Evolutionary conservation across 2,888 invertebrate genomes (phyloP), one percentile per base, ranked within the genome.

Genomic region (Aphelenchoides bicaudatus): DNA sequence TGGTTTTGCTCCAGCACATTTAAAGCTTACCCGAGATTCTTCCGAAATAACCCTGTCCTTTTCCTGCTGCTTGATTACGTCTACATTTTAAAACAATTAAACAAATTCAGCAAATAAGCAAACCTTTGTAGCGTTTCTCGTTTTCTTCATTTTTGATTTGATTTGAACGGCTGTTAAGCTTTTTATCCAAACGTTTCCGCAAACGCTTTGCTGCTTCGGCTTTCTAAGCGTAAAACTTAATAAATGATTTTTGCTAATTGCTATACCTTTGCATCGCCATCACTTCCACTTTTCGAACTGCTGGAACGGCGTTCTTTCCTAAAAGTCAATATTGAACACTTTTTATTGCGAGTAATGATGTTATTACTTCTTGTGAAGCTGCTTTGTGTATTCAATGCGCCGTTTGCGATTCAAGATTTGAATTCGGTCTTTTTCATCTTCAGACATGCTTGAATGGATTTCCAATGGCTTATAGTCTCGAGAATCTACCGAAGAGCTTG

Each of bases 331-430:
- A n/a, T n/a, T n/a, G n/a, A n/a, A n/a, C n/a, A n/a, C n/a, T n/a
- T n/a, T n/a, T n/a, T n/a, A n/a, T n/a, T n/a, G n/a, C n/a, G n/a
- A n/a, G n/a, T n/a, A n/a, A n/a, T n/a, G n/a, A n/a, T 62, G 37
- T n/a, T 46, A 25, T 13, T 39, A 39, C 43, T 29, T 47, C 50
- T 66, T 68, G 8, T 71, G 59, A 62, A 68, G 56, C 23, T 64
- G 62, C 46, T 76, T 74, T 1, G 75, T 76, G 46, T 63, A 53
- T 16, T 63, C 65, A 39, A 75, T 67, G 31, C 73, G 59, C 25
- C 73, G 58, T 53, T 75, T 75, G 13, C 75, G 59, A 50, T 76
- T 76, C 52, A 73, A 74, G 25, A 75, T 74, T 50, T 75, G 73
- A 23, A 67, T 63, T 39, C 66, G 61, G 55, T 76, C 75, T 43